phyloP scores from a whole-genome alignment of 1,140 invertebrate genomes.

The Drosophila virilis region DNA sequence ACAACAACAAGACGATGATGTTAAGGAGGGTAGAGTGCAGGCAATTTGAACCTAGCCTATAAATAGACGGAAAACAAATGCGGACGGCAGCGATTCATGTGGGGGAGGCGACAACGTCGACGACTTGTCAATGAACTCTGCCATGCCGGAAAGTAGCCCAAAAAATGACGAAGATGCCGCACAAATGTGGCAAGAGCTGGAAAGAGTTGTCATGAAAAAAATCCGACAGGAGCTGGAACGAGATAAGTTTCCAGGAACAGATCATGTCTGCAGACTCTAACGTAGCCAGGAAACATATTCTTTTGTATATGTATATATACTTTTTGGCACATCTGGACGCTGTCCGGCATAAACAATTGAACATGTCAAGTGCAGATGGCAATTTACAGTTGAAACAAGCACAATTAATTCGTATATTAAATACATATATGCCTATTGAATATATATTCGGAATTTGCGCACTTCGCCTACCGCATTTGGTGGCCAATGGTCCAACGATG shows the following conservation, averaged over 20 bases:
- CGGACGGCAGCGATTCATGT: slow-evolving; percentile 21
- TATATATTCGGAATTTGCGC: slow-evolving; percentile 13
- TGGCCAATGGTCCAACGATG: slow-evolving; percentile 18
- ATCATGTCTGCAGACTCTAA: not conserved
- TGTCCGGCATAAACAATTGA: slow-evolving; percentile 25
- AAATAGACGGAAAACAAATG: slow-evolving; percentile 63
- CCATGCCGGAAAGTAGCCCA: slow-evolving; percentile 10
- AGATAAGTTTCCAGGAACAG: not conserved
- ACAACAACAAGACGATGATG: slow-evolving; percentile 2
- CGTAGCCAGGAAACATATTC: not conserved
- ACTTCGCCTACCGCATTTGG: slow-evolving; percentile 54
- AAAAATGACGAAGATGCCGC: not conserved
- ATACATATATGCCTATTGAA: slow-evolving; percentile 6
- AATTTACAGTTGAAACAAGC: slow-evolving; percentile 5
- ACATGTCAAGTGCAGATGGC: slow-evolving; percentile 44
- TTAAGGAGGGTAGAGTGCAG: not conserved
- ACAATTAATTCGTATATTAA: not conserved
- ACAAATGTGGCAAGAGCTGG: not conserved
- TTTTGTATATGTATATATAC: not conserved
- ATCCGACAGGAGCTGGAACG: too few species aligned
- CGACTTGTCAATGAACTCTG: slow-evolving; percentile 60
- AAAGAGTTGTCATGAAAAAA: not conserved
- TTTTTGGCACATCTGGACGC: slow-evolving; percentile 49
- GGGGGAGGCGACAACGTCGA: slow-evolving; percentile 36
- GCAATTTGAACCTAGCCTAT: slow-evolving; percentile 45